Base-by-base conservation (phyloP, 2,888 invertebrate genomes). In the Rotaria magnacalcarata region DNA sequence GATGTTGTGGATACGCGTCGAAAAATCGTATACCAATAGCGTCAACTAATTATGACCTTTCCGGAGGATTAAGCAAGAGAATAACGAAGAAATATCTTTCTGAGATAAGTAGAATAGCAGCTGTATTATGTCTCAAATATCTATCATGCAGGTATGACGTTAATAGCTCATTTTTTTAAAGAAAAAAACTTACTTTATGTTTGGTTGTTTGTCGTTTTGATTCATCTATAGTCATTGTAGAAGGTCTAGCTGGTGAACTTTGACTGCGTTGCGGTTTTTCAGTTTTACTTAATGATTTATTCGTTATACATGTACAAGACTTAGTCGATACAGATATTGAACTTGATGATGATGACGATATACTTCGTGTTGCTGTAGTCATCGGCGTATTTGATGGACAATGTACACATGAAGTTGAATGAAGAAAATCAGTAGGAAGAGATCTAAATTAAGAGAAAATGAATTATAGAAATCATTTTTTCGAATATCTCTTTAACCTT, bases 171-270 rank as follows among this genome's bases (percentile, higher is more conserved):
- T 34, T 34, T 34, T 34, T 34, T 34, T 34, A 34, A 34, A 34
- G 34, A 34, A 34, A 34, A 34, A 34, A 34, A 34, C 34, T 11
- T 52, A 16, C 67, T 34, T 27, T 14, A 34, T 34, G 67, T 34
- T 67, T 67, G 27, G 11, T 67, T 4, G 14, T 34, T 27, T 67
- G 67, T 67, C 67, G 27, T 34, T 27, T 67, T 27, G 34, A 67
- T 27, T 34, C 67, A 67, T 67, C 67, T 11, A 16, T 27, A 14
- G 5, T 6, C 16, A 27, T 67, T 34, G 67, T 27, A 3, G 67
- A 67, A 67, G 67, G 34, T 67, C 67, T 27, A 24, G 75, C 75
- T 47, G 75, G 75, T 80, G 75, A 47, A 41, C 75, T 80, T 80
- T 80, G 41, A 47, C 75, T 80, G 5, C 75, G 75, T 24, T 80